Base-by-base conservation (phyloP, 2,113 vertebrate genomes). In the Dipodomys stephensi region DNA sequence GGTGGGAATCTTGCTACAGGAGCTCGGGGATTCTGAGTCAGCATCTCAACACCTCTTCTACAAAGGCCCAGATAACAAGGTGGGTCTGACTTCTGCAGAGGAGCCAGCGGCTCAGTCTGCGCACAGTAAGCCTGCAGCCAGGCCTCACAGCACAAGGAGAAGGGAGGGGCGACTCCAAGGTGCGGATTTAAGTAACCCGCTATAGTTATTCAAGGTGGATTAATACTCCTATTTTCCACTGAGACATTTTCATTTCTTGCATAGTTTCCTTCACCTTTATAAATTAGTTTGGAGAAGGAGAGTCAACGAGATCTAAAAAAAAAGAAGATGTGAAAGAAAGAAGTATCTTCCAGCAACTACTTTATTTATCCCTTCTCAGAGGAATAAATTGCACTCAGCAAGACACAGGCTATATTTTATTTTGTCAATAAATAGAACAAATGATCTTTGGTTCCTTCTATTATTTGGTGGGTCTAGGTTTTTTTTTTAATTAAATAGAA, bases 351-450 rank as follows among this genome's bases (percentile, higher is more conserved):
- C 15, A 69, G 16, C 6, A 5, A 27, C 10, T 23, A 23, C 35
- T 11, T 30, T 46, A 27, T 60, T 72, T 80, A 23, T 86, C 65
- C 65, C 49, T 49, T 44, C 49, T 53, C 5, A 0, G 30, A n/a
- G 60, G 35, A 73, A 87, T 25, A 64, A 64, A 86, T 25, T 22
- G 28, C 11, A 18, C 53, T 44, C 64, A 32, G 27, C 2, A 20
- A 68, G 84, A 87, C 71, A 79, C 46, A 0, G 0, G 60, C 65
- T 74, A 0, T 73, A 78, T 89, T 94, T 93, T 81, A 77, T 62
- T 72, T 89, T 89, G 57, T 65, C 77, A 89, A 80, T 90, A 93
- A 92, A 69, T 74, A n/a, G 22, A 86, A 89, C 49, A 77, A 74
- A 74, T 27, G n/a, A 79, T 27, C 30, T 65, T 65, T 44, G 39